A percentile compares a stretch with the other conserved stretches of the same genome.
phyloP scores from a whole-genome alignment of 2,113 vertebrate genomes.

The Apodemus speciosus region DNA sequence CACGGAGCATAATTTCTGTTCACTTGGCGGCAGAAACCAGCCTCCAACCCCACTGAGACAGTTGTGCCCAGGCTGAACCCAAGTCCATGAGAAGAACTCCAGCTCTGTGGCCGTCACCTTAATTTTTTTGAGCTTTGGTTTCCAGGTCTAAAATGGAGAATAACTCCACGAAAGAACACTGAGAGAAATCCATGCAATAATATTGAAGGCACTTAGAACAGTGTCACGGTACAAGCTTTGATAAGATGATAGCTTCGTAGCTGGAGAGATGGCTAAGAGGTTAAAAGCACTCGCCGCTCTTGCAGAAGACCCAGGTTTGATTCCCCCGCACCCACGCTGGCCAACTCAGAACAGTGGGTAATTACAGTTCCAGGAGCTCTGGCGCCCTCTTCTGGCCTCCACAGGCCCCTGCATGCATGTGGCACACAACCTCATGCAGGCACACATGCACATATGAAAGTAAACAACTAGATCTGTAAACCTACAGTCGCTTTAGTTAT shows the following conservation, averaged over 20 bases:
- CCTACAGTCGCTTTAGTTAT: neutral
- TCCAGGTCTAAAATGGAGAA: neutral
- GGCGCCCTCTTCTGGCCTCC: neutral
- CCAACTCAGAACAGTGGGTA: neutral
- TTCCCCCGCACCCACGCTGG: neutral
- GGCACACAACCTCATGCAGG: neutral
- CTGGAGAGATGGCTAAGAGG: neutral
- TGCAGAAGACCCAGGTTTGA: neutral
- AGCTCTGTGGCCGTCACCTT: neutral
- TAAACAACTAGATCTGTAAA: neutral
- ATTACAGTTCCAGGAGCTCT: neutral
- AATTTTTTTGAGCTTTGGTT: neutral
- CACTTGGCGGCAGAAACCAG: accelerated
- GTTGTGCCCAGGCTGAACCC: accelerated
- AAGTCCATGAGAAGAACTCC: neutral
- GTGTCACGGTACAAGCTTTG: neutral
- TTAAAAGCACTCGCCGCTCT: neutral
- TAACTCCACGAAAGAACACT: neutral
- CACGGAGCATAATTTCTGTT: neutral
- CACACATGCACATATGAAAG: neutral
- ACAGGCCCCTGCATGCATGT: neutral
- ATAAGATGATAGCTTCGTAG: neutral
- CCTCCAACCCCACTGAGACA: neutral
- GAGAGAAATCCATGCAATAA: neutral
- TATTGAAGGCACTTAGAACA: neutral